Conservation (phyloP, 2,797 vertebrate species). For the Tympanoctomys barrerae region DNA sequence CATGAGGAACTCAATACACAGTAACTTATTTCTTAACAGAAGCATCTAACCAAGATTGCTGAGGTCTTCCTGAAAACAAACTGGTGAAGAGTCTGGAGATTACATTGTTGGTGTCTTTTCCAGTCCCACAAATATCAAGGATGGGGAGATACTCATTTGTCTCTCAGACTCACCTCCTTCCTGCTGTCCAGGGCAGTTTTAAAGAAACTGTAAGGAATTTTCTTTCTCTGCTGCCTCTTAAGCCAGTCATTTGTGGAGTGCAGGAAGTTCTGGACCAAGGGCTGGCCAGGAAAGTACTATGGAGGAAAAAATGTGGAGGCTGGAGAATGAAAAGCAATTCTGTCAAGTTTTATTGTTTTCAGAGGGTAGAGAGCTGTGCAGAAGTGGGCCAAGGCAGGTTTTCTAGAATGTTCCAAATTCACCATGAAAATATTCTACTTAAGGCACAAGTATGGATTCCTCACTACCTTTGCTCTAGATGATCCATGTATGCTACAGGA, state of each 20-base stretch:
- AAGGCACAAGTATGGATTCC: neutral
- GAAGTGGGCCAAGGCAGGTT: neutral
- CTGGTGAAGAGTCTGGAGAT: neutral
- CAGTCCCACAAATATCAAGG: neutral
- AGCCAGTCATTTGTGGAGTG: slow-evolving; percentile 89
- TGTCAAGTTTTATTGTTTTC: neutral
- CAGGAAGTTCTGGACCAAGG: slow-evolving; percentile 90
- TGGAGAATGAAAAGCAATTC: neutral
- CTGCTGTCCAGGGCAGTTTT: slow-evolving; percentile 90
- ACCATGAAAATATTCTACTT: neutral
- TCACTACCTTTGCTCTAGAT: neutral
- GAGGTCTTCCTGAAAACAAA: neutral
- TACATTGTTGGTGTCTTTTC: neutral
- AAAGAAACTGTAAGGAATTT: slow-evolving; percentile 89
- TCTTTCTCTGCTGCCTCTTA: slow-evolving; percentile 80
- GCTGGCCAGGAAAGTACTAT: slow-evolving; percentile 94
- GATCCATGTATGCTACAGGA: neutral
- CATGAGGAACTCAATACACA: neutral
- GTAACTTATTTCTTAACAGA: neutral
- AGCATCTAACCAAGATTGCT: neutral
- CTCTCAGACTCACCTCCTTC: slow-evolving; percentile 88
- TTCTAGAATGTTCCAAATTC: neutral
- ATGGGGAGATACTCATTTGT: neutral
- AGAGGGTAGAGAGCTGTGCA: too few relatives aligned
- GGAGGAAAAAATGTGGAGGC: accelerated